phyloP scores from a whole-genome alignment of 2,888 invertebrate genomes.

The Lingula anatina region DNA sequence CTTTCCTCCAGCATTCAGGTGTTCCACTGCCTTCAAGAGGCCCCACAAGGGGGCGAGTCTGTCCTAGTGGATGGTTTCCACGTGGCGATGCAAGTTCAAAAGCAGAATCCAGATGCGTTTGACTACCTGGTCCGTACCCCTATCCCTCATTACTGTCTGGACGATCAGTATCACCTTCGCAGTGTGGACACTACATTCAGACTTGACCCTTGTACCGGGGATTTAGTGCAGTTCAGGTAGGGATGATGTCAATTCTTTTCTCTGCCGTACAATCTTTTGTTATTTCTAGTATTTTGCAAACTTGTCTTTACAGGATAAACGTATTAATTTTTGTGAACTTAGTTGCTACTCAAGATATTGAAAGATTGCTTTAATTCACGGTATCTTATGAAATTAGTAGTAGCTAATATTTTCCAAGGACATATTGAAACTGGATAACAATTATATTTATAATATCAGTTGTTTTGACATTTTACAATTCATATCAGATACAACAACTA shows the following conservation, averaged over 20 bases:
- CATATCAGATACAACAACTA: slow-evolving; percentile 62
- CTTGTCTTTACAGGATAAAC: no score
- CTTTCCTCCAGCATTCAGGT: slow-evolving; percentile 53
- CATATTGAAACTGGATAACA: no score
- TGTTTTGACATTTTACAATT: no score
- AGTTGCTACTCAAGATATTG: no score
- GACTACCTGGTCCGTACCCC: slow-evolving; percentile 59
- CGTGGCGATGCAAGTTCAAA: slow-evolving; percentile 60
- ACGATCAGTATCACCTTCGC: slow-evolving; percentile 9
- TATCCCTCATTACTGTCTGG: slow-evolving; percentile 61
- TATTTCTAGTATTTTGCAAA: no score
- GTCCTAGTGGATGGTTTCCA: slow-evolving; percentile 71
- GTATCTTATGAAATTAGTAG: no score
- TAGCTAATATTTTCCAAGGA: no score
- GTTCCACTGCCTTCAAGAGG: slow-evolving; percentile 60
- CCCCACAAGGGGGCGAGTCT: slow-evolving; percentile 66
- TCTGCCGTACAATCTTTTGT: no score
- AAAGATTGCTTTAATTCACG: no score
- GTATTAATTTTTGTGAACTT: no score
- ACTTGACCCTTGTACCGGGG: slow-evolving; percentile 54
- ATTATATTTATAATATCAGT: no score
- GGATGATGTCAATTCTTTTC: no score
- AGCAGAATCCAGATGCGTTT: slow-evolving; percentile 59
- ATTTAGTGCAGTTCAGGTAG: slow-evolving; percentile 60
- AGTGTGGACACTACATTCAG: slow-evolving; percentile 20